A percentile compares a stretch with the other conserved stretches of the same genome.
Evolutionary conservation across 2,113 vertebrate genomes (phyloP).

Genomic region (Ceyx margarethae): DNA sequence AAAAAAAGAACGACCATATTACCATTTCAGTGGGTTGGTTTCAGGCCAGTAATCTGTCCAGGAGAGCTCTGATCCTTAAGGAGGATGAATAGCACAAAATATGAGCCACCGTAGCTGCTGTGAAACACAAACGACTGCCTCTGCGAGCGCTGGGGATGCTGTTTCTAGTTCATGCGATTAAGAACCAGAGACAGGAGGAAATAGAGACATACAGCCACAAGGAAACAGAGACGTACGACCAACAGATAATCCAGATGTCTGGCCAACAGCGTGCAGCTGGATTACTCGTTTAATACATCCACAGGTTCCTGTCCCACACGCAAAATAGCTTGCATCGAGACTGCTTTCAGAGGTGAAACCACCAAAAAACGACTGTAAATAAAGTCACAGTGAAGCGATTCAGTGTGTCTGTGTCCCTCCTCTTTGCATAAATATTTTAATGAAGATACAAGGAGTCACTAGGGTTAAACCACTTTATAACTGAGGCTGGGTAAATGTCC

Average conservation of each 20-base stretch:
- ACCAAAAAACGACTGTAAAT: not conserved
- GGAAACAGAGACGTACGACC: not conserved
- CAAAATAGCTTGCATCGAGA: not conserved
- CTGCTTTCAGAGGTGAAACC: not conserved
- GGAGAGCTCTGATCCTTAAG: conserved; percentile 49
- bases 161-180: not conserved
- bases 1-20: conserved; percentile 73
- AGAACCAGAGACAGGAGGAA: not conserved
- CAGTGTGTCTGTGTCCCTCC: not conserved
- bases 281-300: not conserved
- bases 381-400: not conserved
- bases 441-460: not conserved
- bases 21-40: conserved; percentile 79
- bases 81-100: conserved; percentile 43
- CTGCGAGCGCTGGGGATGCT: not conserved
- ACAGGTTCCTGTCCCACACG: not conserved
- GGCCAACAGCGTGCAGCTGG: not conserved
- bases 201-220: not conserved
- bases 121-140: not conserved
- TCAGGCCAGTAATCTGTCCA: conserved; percentile 71
- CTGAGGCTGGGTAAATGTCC: not conserved
- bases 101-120: not conserved
- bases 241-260: not conserved
- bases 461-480: not conserved
- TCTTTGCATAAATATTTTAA: not conserved